phyloP scores from a whole-genome alignment of 2,113 vertebrate species.

The Rutilus rutilus region DNA sequence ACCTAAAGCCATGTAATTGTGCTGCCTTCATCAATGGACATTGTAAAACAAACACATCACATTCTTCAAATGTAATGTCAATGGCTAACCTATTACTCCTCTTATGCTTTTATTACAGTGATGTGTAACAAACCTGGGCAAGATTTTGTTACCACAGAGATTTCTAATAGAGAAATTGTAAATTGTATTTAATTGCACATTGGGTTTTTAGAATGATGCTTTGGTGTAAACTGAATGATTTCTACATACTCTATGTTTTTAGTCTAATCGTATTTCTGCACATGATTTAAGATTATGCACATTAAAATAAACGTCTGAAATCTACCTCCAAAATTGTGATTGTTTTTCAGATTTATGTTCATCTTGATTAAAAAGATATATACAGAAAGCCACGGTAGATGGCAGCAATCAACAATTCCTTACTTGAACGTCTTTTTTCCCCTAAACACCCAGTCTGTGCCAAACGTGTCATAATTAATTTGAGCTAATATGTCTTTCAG shows the following conservation, averaged over 20 bases:
- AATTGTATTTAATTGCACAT: slow-evolving; percentile 8
- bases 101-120: slow-evolving; percentile 9
- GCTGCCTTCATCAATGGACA: background rate
- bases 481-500: background rate
- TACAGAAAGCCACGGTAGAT: background rate
- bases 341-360: background rate
- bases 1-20: background rate
- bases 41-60: background rate
- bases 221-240: background rate
- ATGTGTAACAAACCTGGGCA: background rate
- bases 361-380: background rate
- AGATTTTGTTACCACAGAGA: background rate
- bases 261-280: background rate
- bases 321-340: background rate
- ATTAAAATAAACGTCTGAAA: background rate
- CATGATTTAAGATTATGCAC: background rate
- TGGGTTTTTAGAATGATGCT: background rate
- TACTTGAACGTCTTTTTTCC: background rate
- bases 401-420: background rate
- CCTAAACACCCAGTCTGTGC: no score
- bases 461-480: no score
- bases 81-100: background rate
- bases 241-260: background rate
- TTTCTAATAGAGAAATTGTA: background rate
- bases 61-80: background rate